Base-by-base conservation (phyloP, 1,140 invertebrate species). In the Cotesia vestalis region DNA sequence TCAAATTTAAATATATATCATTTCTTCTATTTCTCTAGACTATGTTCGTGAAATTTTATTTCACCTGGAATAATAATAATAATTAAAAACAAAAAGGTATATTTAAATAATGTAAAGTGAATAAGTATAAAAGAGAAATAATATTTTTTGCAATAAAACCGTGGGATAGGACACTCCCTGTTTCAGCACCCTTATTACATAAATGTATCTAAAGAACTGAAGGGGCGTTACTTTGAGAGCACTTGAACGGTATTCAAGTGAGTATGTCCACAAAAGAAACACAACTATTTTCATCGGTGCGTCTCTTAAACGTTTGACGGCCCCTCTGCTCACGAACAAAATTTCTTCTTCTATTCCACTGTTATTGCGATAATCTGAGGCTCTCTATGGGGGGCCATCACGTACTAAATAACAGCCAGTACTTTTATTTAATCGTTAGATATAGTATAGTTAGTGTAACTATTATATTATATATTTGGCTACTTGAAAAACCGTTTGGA, bases 211-310 rank as follows among this genome's bases (percentile, higher is more conserved):
- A 63, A 40, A 51, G 53, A 62, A 55, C 35, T 64, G 52, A 62
- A 63, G n/a, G 71, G 71, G 64, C 17, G 64, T 67, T 27, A 14
- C 57, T 38, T 27, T 35, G 51, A 72, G 71, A 67, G 71, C 63
- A 72, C 71, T 72, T 72, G 71, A 72, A 66, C 71, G 40, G 40
- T 52, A 72, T 72, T 72, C 71, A 66, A 72, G 66, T 72, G 63
- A 72, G 35, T 61, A 36, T 67, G 71, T 72, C 71, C 55, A 72
- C 61, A 71, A 27, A 67, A 72, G 64, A 72, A 62, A 72, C 66
- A 72, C 63, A 66, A 72, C 62, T 64, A 71, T 71, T 71, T 71
- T 36, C n/a, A 14, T 40, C 35, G 12, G 38, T n/a, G 14, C 63
- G 57, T 59, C 6, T 59, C 63, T 46, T n/a, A 66, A 66, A 52